Evolutionary conservation across 2,797 vertebrate species (phyloP), one percentile per base, ranked within the genome.

Genomic region (Peromyscus attwateri): DNA sequence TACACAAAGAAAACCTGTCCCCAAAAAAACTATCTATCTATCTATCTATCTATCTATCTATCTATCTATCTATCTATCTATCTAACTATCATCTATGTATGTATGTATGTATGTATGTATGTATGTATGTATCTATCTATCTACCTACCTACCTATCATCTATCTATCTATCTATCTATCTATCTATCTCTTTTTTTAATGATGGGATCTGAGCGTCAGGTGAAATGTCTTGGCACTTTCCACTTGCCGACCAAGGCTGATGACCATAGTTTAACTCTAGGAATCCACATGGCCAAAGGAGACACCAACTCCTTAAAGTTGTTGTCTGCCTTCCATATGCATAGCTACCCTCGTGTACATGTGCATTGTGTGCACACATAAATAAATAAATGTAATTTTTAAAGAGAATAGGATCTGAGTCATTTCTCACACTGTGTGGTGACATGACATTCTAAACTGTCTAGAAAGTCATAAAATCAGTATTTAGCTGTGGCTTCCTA

Each of bases 311-410:
- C 49, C 52, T 85, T 85, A 49, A 68, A 85, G 62, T n/a, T 23
- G 1, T 68, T 68, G 25, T 57, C n/a, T 87, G 85, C 8, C 9
- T 52, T 88, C 68, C 13, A 57, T 57, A 40, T 40, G 11, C 25
- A 19, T 37, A 34, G 34, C 66, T 73, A 29, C 68, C 8, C 23
- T 71, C 68, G 1, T 4, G 34, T n/a, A 87, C 23, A 49, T 49
- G 31, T 66, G 83, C 83, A 85, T 14, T 19, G n/a, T 25, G 6
- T 25, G 43, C 83, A 52, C 46, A 49, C 64, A 85, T 25, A 70
- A 34, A 70, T 85, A 87, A 87, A 87, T 85, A 87, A 87, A 87
- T 88, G n/a, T 21, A 70, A 57, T 73, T 71, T 73, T 88, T 21
- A 43, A 13, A 88, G 73, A 73, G 68, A 88, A 88, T 57, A 37